Conservation (phyloP, 2,888 invertebrate species). For the Eupithecia dodoneata region DNA sequence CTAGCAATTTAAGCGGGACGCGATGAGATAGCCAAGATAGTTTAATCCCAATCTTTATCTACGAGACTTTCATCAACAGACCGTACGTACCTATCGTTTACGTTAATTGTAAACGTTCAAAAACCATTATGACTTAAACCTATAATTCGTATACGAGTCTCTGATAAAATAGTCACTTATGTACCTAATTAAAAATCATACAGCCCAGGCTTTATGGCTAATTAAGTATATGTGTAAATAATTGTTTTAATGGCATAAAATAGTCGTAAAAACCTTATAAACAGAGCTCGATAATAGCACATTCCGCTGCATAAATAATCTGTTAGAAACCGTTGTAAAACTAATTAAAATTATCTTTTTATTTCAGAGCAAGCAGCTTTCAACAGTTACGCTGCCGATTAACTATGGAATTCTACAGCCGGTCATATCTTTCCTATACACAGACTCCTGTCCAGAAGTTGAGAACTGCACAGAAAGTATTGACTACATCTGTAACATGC, state of each 20-base stretch:
- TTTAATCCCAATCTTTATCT: too few species aligned
- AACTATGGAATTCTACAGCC: conserved; percentile 85
- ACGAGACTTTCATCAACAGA: too few species aligned
- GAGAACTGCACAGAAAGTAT: conserved; percentile 84
- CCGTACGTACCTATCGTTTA: too few species aligned
- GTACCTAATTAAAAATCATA: background rate
- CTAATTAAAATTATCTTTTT: conserved; percentile 33
- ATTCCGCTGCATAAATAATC: conserved; percentile 23
- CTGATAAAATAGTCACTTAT: background rate
- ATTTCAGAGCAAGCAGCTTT: conserved; percentile 80
- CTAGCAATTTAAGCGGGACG: too few species aligned
- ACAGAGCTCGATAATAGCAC: background rate
- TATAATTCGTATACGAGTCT: background rate
- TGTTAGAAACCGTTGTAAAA: conserved; percentile 20
- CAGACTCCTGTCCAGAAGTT: conserved; percentile 85
- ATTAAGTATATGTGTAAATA: background rate
- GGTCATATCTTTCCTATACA: conserved; percentile 90
- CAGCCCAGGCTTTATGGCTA: background rate
- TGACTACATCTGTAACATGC: conserved; percentile 89
- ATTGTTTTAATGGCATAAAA: background rate
- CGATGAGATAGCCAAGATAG: too few species aligned
- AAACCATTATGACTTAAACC: background rate
- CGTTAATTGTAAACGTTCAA: background rate
- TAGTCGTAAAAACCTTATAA: background rate
- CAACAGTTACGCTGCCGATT: conserved; percentile 85